Evolutionary conservation across 2,113 vertebrate species (phyloP), one percentile per base, ranked within the genome.

Genomic region (Murina feae): DNA sequence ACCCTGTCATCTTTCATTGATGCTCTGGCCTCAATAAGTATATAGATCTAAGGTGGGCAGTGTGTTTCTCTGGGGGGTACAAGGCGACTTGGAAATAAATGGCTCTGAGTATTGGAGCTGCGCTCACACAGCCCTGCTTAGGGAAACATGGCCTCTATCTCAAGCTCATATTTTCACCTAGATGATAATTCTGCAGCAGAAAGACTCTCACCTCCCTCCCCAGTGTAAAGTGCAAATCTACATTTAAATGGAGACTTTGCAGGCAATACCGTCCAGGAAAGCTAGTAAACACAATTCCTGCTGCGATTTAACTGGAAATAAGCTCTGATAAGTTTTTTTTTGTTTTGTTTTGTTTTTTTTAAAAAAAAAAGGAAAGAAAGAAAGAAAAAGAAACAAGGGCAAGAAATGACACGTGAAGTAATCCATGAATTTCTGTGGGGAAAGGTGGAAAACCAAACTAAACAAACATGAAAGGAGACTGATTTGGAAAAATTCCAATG

Each of bases 401-500:
- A 94, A 60, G 63, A 95, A 90, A 65, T 75, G 39, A 23, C 69
- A 76, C 85, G 75, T 88, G 83, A 76, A 89, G 9, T 75, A 89
- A 4, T 18, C 18, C 13, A 6, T 68, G 89, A 75, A 90, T 96
- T 97, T 97, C 95, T 68, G 9, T 76, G 23, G 71, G 89, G 82
- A 94, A 97, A 82, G 39, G 39, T 94, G 71, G 83, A 93, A 91
- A 89, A 71, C 10, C 28, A 35, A 69, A 25, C 39, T 21, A 44
- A 44, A 86, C 30, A 63, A 28, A 95, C 96, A 95, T 42, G 49
- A 79, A 97, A 91, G 65, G 60, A 90, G 39, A 51, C 30, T 25
- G 90, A 81, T 92, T 97, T 97, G 94, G 97, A 95, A 93, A 98
- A 97, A 97, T 95, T 97, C 96, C 97, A 97, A 91, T 82, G 81